Percentiles rank a stretch among this genome's conserved stretches.
Evolutionary conservation across 2,797 vertebrate genomes (phyloP).

Genomic region (Neomorphus geoffroyi): DNA sequence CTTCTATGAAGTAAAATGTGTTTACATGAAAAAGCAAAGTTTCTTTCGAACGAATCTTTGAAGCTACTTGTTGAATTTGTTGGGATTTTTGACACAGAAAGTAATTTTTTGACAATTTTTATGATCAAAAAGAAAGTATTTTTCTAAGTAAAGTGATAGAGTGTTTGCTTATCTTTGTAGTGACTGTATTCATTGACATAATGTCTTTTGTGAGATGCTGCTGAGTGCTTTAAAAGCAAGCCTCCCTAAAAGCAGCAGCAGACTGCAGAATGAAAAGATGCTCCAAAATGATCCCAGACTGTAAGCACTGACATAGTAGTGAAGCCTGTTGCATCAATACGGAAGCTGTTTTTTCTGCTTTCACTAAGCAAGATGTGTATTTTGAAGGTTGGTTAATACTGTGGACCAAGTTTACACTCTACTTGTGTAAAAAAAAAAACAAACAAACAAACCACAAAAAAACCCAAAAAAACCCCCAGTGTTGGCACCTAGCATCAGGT

Average conservation of each 20-base stretch:
- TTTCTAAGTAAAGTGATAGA: background rate
- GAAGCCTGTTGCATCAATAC: background rate
- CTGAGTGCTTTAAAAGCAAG: constrained; percentile 16
- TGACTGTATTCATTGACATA: background rate
- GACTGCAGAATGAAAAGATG: background rate
- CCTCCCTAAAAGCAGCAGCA: constrained; percentile 3
- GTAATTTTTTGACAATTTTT: background rate
- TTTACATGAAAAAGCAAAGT: background rate
- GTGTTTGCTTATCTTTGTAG: constrained; percentile 18
- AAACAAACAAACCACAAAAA: no score
- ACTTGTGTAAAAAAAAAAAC: background rate
- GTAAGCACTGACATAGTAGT: background rate
- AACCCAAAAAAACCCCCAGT: no score
- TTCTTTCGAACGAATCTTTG: background rate
- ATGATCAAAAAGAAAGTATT: background rate
- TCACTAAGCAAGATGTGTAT: background rate
- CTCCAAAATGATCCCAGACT: background rate
- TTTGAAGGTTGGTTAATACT: background rate
- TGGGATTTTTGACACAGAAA: background rate
- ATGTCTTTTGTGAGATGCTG: background rate
- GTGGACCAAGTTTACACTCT: background rate
- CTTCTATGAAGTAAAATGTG: background rate
- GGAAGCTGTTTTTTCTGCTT: background rate
- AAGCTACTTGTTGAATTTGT: background rate
- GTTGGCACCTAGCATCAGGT: background rate